Base-by-base conservation (phyloP, 2,797 vertebrate species). In the Alca torda region DNA sequence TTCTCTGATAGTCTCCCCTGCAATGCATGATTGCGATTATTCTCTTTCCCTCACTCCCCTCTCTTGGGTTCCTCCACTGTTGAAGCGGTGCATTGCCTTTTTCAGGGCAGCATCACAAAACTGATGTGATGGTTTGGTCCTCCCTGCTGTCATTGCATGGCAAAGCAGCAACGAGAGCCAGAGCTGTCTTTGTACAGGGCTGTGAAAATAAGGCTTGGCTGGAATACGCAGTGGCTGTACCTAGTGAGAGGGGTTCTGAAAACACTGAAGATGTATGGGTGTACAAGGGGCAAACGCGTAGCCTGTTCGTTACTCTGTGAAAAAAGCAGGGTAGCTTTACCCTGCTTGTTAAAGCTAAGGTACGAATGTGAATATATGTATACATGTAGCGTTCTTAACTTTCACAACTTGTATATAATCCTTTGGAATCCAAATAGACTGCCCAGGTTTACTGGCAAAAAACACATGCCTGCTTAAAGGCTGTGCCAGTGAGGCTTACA, bases 171-270 rank as follows among this genome's bases (percentile, higher is more conserved):
- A 50, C 63, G 50, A 73, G 53, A 84, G 24, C n/a, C 25, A 41
- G 59, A 37, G 9, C 33, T 54, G 37, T 33, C 50, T 65, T 51
- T 63, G 31, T 57, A 5, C 30, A 70, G 33, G 76, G 30, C 60
- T 80, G 65, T 48, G 45, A 56, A 39, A 60, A 10, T 33, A 18
- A 63, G 11, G 7, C 67, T 91, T 24, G 60, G 13, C 84, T 85
- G 73, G 51, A 63, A 10, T 39, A 37, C 0, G 0, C 3, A 2
- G 57, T 30, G 48, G 43, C 10, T 68, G 1, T 56, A 8, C 43
- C 43, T 35, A 13, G 61, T 53, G 67, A 90, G 67, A 76, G 68
- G 53, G 35, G 25, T 45, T 60, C 76, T 68, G 64, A 43, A 20
- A 41, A 35, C 43, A 50, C 21, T 11, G 2, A 3, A 39, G 30